Percentiles rank a stretch among this genome's conserved stretches.
Evolutionary conservation across 2,888 invertebrate genomes (phyloP).

Genomic region (Antitype chi): DNA sequence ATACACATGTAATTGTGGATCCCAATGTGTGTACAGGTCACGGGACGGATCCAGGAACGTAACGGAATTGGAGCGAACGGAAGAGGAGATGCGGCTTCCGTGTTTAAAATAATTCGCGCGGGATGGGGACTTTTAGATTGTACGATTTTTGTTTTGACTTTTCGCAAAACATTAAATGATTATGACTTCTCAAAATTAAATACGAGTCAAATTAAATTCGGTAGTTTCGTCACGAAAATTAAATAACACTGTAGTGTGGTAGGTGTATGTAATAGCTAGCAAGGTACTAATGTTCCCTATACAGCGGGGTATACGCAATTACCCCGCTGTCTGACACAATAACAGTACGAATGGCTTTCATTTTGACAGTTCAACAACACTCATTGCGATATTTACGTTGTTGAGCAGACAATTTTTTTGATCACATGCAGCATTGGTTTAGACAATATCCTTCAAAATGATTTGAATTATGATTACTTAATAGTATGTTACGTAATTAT

Average conservation of each 20-base stretch:
- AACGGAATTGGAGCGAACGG: constrained; percentile 38
- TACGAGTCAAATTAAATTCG: background rate
- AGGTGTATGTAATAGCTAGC: too few relatives aligned
- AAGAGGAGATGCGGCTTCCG: constrained; percentile 41
- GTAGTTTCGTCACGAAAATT: background rate
- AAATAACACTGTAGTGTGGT: background rate
- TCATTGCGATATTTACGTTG: too few relatives aligned
- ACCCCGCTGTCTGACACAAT: too few relatives aligned
- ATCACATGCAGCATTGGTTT: too few relatives aligned
- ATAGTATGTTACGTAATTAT: too few relatives aligned
- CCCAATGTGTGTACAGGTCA: constrained; percentile 32
- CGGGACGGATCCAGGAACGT: constrained; percentile 21
- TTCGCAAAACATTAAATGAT: background rate
- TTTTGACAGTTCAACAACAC: too few relatives aligned
- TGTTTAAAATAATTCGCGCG: constrained; percentile 48
- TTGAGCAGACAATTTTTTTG: too few relatives aligned
- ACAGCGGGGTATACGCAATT: background rate
- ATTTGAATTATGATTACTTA: too few relatives aligned
- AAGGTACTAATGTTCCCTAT: background rate
- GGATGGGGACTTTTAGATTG: constrained; percentile 16
- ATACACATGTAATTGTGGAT: constrained; percentile 52
- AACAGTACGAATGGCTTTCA: too few relatives aligned
- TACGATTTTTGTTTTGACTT: constrained; percentile 1
- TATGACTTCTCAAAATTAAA: background rate
- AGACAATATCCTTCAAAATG: too few relatives aligned